phyloP scores from a whole-genome alignment of 2,888 invertebrate species.

The Polyommatus iphigenia region DNA sequence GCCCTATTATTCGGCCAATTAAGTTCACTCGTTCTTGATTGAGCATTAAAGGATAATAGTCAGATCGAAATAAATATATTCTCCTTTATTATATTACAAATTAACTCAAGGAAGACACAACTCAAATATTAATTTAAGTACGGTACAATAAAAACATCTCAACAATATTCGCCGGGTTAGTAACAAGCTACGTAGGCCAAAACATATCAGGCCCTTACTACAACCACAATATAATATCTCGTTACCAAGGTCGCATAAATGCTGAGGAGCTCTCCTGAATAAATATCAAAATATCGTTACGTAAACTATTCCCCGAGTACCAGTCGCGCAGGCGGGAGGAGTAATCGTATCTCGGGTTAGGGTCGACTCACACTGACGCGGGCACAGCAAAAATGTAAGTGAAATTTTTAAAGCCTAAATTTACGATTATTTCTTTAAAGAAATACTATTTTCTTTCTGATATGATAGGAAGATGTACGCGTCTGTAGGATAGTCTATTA shows the following conservation, averaged over 20 bases:
- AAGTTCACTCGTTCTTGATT: too few species aligned
- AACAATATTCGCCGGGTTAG: not conserved
- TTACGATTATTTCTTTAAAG: too few species aligned
- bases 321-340: not conserved
- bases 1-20: too few species aligned
- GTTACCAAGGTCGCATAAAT: constrained; percentile 17
- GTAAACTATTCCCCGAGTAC: not conserved
- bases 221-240: not conserved
- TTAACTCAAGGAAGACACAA: too few species aligned
- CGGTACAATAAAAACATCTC: not conserved
- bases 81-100: too few species aligned
- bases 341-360: not conserved
- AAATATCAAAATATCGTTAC: constrained; percentile 20
- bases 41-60: too few species aligned
- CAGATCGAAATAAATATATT: too few species aligned
- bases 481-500: too few species aligned
- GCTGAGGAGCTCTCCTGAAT: constrained; percentile 4
- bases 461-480: too few species aligned
- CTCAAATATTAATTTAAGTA: not conserved
- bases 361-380: not conserved
- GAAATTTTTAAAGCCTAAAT: too few species aligned
- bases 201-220: not conserved
- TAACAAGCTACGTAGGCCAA: not conserved
- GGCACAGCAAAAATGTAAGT: too few species aligned
- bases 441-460: too few species aligned